Base-by-base conservation (phyloP, 1,140 invertebrate species). In the Colletes gigas region DNA sequence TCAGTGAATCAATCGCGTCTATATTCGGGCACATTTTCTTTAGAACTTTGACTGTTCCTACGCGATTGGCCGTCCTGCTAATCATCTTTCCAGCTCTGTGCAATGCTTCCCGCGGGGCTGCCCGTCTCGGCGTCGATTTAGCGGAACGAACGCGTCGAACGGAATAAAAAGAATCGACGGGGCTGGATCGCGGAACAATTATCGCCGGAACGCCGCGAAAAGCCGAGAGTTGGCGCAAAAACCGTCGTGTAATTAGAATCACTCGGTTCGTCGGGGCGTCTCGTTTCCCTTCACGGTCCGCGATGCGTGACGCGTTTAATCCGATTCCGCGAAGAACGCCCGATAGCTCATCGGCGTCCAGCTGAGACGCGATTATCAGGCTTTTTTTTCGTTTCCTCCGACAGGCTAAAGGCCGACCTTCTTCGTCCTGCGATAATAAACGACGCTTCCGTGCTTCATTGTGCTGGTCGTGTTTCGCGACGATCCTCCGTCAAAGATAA, bases 401-500 rank as follows among this genome's bases (percentile, higher is more conserved):
- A 7, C 17, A 9, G n/a, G 5, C 39, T 3, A 75, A 66, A 75
- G 9, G 30, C 50, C 52, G 59, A 30, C 57, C 72, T 44, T 44
- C 14, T 3, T 10, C 5, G 65, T 10, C 5, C n/a, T 10, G 44
- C 78, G 88, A 88, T 87, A 88, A 89, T 77, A 73, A 10, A 19
- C 65, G 72, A 67, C 80, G 80, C 70, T 52, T 63, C 67, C 50
- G 70, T 69, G 67, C 70, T 63, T 83, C 69, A 85, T 82, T 83
- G 81, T 82, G 77, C 82, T 75, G 79, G 74, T 78, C 77, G 65
- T 75, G 84, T 72, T 82, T 74, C 68, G 78, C 86, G 84, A 86
- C 85, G 85, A 89, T 89, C 88, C 80, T 87, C 86, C 89, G 84
- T 81, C 76, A 57, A 76, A 89, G 88, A 89, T 88, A 88, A 84